Evolutionary conservation across 2,113 vertebrate genomes (phyloP).

Genomic region (Odobenus rosmarus): DNA sequence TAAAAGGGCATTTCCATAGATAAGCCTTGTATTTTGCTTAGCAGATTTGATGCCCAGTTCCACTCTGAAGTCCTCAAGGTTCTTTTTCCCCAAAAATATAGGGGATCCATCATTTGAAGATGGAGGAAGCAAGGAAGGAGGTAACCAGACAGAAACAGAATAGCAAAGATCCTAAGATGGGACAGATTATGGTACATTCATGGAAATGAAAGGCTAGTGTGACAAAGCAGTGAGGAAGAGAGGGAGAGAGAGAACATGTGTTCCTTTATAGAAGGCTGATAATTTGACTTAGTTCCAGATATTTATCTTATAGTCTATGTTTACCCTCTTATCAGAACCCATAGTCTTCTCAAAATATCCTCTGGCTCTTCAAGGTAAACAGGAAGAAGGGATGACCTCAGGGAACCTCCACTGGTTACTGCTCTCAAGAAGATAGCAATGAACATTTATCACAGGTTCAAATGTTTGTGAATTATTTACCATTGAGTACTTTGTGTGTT

Average conservation of each 20-base stretch:
- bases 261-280: neutral
- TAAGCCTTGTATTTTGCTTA: neutral
- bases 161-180: neutral
- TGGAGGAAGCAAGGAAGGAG: neutral
- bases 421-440: neutral
- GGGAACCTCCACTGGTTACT: neutral
- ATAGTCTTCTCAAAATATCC: neutral
- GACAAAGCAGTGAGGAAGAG: too few species aligned
- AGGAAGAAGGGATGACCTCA: neutral
- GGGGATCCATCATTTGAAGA: neutral
- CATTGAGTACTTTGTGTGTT: neutral
- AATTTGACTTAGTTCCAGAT: neutral
- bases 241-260: neutral
- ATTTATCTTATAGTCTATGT: neutral
- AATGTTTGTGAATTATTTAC: neutral
- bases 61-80: neutral
- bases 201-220: neutral
- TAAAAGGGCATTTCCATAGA: neutral
- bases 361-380: neutral
- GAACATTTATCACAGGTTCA: neutral
- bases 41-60: neutral
- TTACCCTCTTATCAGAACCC: neutral
- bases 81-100: fast-evolving
- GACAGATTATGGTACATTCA: neutral
- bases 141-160: neutral